Evolutionary conservation across 2,113 vertebrate species (phyloP).

Genomic region (Vidua chalybeata): DNA sequence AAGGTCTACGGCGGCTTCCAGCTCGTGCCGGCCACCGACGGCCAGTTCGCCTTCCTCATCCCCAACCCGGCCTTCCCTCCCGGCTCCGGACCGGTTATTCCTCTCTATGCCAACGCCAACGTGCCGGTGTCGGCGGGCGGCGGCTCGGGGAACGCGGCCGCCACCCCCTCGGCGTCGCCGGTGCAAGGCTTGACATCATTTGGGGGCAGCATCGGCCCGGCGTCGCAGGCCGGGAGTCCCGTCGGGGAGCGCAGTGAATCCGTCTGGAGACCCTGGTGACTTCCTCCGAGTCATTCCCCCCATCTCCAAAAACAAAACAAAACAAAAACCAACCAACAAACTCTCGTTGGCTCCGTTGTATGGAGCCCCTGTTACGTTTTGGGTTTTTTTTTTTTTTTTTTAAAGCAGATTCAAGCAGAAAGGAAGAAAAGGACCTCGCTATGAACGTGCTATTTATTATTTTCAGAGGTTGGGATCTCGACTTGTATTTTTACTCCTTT

Average conservation of each 20-base stretch:
- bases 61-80: slow-evolving; percentile 80
- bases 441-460: slow-evolving; percentile 71
- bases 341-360: slow-evolving; percentile 84
- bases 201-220: slow-evolving; percentile 65
- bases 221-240: slow-evolving; percentile 79
- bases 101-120: slow-evolving; percentile 78
- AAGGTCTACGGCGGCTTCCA: slow-evolving; percentile 85
- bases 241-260: slow-evolving; percentile 81
- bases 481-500: slow-evolving; percentile 79
- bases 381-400: background rate
- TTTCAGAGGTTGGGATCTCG: slow-evolving; percentile 84
- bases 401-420: slow-evolving; percentile 40
- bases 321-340: background rate
- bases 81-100: slow-evolving; percentile 73
- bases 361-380: slow-evolving; percentile 71
- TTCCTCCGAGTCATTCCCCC: background rate
- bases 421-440: slow-evolving; percentile 39
- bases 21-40: slow-evolving; percentile 81
- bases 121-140: slow-evolving; percentile 72
- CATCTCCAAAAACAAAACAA: background rate
- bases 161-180: slow-evolving; percentile 72
- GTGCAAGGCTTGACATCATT: slow-evolving; percentile 90
- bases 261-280: slow-evolving; percentile 92
- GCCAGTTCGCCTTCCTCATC: slow-evolving; percentile 88
- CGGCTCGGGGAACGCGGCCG: slow-evolving; percentile 55